Evolutionary conservation across 2,888 invertebrate genomes (phyloP), one percentile per base, ranked within the genome.

Genomic region (Cephus pulcher): DNA sequence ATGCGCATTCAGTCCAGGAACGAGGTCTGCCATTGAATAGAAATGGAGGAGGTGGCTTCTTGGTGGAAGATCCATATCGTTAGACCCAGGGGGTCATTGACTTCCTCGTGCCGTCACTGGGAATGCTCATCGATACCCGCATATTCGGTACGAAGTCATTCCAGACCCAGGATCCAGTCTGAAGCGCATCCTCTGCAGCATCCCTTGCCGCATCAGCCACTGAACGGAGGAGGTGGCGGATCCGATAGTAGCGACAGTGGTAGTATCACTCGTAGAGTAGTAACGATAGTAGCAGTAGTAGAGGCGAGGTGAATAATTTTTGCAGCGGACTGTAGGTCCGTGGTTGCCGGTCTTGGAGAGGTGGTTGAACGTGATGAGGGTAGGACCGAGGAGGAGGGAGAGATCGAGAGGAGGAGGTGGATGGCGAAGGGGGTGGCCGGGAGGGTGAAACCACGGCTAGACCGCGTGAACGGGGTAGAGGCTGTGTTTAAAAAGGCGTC

Each of bases 391-490:
- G 74, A 75, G 73, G 73, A 32, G 68, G 73, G 73, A 32, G 68
- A 80, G 73, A n/a, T 34, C 33, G 56, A 75, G 73, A 73, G 79
- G 71, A 70, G 75, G 69, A 69, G 56, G 73, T 23, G 69, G 75
- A 30, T 77, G 76, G 78, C 40, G 35, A 35, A 56, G 23, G 56
- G 40, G 56, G 71, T 76, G 70, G 56, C 6, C 9, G 74, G 75
- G 70, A 79, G 78, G 79, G n/a, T 32, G n/a, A 32, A 34, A 56
- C 76, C 32, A 73, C 70, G 37, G 15, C 73, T 75, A 32, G 35
- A 75, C 74, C 75, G 77, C 73, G 56, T 30, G 40, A 40, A 75
- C 75, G 77, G 70, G 56, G 75, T 77, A 74, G 77, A 78, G 74
- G 78, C 76, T 70, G 75, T 70, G 75, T 32, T 74, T 78, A 80